These are phyloP conservation scores for Phoeniculus purpureus DNA, from an alignment of 2,797 vertebrate genomes.

Conservation along the genomic window DNA sequence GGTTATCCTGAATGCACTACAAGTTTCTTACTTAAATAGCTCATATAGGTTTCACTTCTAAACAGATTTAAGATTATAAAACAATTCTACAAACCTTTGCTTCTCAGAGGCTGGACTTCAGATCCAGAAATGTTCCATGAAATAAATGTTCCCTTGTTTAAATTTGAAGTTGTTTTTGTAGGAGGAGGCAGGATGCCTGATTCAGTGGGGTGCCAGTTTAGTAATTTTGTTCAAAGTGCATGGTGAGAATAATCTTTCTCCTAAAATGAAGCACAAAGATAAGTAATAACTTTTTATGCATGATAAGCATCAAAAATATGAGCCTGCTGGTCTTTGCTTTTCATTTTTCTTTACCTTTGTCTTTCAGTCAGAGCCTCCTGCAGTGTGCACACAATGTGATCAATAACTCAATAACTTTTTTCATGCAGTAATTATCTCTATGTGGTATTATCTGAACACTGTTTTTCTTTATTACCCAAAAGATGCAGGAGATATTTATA, in stretches of 20 bases:
- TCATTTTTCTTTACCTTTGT: constrained; percentile 82
- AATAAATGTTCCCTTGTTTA: constrained; percentile 64
- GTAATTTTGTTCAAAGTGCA: constrained; percentile 81
- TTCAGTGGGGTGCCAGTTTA: constrained; percentile 76
- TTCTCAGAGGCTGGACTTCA: constrained; percentile 28
- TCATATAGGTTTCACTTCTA: constrained; percentile 46
- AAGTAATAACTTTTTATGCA: constrained; percentile 89
- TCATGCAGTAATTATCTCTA: constrained; percentile 88
- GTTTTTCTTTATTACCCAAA: constrained; percentile 84
- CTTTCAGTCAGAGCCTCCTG: constrained; percentile 83
- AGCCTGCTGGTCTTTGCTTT: constrained; percentile 84
- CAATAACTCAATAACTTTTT: constrained; percentile 95
- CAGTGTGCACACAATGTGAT: constrained; percentile 84
- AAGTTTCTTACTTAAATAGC: constrained; percentile 17
- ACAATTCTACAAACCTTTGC: constrained; percentile 6
- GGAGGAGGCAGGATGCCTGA: constrained; percentile 65
- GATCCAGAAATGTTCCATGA: constrained; percentile 46
- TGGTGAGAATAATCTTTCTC: constrained; percentile 84
- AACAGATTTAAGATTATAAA: constrained; percentile 20
- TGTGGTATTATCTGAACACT: constrained; percentile 85
- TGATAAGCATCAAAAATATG: constrained; percentile 84
- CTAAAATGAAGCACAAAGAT: constrained; percentile 81
- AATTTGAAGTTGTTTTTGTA: constrained; percentile 71
- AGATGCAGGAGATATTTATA: constrained; percentile 82
- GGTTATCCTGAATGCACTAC: background rate